Percentiles rank a stretch among this genome's conserved stretches.
Conservation (phyloP, 2,797 vertebrate species). For the Lagocephalus sceleratus region DNA sequence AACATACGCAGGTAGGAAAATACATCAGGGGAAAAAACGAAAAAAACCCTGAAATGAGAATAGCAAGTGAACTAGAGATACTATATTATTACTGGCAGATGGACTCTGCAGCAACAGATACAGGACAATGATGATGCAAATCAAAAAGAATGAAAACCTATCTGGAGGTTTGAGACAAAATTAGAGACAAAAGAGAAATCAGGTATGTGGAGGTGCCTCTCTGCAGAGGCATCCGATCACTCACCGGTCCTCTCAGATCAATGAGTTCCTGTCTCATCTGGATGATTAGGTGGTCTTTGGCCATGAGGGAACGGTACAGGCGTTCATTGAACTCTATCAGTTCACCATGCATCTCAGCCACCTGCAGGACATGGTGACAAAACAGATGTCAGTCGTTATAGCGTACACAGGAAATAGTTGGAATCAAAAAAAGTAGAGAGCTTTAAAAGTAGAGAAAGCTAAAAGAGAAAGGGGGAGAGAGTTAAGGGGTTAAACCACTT, state of each 20-base stretch:
- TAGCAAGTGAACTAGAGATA: conserved; percentile 1
- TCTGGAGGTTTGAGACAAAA: background rate
- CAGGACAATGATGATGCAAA: conserved; percentile 16
- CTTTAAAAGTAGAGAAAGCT: conserved; percentile 1
- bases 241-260: conserved; percentile 92
- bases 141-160: conserved; percentile 2
- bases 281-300: conserved; percentile 92
- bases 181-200: conserved; percentile 4
- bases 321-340: conserved; percentile 98
- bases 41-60: background rate
- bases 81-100: conserved; percentile 9
- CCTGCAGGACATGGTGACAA: conserved; percentile 70
- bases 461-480: conserved; percentile 3
- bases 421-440: no score
- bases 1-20: background rate
- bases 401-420: no score
- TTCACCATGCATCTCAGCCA: conserved; percentile 98
- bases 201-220: conserved; percentile 2
- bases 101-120: conserved; percentile 12
- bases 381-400: conserved; percentile 1
- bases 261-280: conserved; percentile 99
- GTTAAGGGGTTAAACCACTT: conserved; percentile 36
- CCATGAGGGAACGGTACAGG: conserved; percentile 91
- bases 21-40: background rate
- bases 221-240: conserved; percentile 41